A percentile compares a stretch with the other conserved stretches of the same genome.
Conservation (phyloP, 2,113 vertebrate species). For the Madoqua kirkii region DNA sequence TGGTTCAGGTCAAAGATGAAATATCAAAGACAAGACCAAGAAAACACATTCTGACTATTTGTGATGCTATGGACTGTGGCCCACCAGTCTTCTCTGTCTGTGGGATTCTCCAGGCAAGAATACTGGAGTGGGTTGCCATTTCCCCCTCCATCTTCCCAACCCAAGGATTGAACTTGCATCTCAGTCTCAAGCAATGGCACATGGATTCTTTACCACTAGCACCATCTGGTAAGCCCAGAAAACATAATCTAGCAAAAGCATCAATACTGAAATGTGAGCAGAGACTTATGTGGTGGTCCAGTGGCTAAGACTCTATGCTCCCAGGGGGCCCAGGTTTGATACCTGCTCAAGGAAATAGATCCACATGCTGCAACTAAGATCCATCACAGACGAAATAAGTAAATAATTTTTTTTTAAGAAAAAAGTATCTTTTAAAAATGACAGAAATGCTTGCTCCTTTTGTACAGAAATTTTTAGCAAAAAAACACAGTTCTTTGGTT, state of each 20-base stretch:
- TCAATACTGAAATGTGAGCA: not conserved
- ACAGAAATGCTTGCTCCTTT: not conserved
- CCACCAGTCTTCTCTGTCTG: not conserved
- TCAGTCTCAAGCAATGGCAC: not conserved
- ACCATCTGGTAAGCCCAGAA: not conserved
- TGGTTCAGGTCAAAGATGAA: not conserved
- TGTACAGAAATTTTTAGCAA: not conserved
- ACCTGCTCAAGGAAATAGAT: not conserved
- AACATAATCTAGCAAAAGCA: not conserved
- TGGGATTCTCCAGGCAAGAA: not conserved
- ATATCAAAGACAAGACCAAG: not conserved
- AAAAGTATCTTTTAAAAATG: not conserved
- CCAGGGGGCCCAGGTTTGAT: not conserved
- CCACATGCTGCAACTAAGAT: not conserved
- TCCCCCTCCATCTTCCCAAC: not conserved
- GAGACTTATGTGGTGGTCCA: not conserved
- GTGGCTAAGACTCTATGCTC: not conserved
- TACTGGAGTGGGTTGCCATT: not conserved
- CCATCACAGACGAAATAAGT: fast-evolving
- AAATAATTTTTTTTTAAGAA: not conserved
- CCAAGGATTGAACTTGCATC: not conserved
- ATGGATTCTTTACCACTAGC: not conserved
- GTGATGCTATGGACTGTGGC: not conserved
- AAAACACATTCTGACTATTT: not conserved
- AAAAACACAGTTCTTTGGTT: not conserved